A percentile compares a stretch with the other conserved stretches of the same genome.
Conservation (phyloP, 2,113 vertebrate genomes). For the Dipodomys spectabilis region DNA sequence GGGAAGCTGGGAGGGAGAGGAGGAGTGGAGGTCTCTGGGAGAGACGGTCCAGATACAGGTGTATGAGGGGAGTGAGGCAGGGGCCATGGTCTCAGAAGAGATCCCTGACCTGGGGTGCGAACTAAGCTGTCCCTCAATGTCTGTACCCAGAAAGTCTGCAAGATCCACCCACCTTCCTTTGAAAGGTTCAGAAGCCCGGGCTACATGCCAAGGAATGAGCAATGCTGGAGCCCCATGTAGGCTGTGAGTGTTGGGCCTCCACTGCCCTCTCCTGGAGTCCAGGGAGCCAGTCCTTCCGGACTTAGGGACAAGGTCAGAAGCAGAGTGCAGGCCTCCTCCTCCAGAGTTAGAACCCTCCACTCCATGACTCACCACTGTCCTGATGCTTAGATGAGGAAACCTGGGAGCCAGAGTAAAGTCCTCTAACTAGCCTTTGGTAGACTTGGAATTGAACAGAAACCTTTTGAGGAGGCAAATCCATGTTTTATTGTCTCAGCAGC, state of each 20-base stretch:
- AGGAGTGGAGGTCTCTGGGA: not conserved
- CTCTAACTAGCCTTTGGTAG: not conserved
- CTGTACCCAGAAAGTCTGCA: not conserved
- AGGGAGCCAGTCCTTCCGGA: no score
- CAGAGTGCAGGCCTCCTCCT: not conserved
- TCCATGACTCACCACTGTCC: not conserved
- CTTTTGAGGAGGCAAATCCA: not conserved
- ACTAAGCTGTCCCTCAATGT: not conserved
- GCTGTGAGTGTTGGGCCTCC: no score
- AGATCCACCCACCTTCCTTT: not conserved
- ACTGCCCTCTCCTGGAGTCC: not conserved
- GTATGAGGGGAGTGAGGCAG: not conserved
- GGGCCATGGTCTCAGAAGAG: not conserved
- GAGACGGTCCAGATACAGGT: no score
- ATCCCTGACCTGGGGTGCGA: not conserved
- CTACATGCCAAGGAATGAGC: not conserved
- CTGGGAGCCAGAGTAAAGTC: not conserved
- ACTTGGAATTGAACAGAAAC: not conserved
- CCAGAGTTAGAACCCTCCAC: not conserved
- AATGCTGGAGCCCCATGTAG: not conserved
- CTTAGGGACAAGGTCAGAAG: not conserved
- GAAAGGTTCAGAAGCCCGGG: not conserved
- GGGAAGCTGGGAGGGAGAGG: not conserved
- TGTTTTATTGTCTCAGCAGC: not conserved
- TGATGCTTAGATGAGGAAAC: not conserved